These are phyloP conservation scores for Rhopalosiphum padi DNA, from an alignment of 1,140 invertebrate species.

Conservation along the genomic window DNA sequence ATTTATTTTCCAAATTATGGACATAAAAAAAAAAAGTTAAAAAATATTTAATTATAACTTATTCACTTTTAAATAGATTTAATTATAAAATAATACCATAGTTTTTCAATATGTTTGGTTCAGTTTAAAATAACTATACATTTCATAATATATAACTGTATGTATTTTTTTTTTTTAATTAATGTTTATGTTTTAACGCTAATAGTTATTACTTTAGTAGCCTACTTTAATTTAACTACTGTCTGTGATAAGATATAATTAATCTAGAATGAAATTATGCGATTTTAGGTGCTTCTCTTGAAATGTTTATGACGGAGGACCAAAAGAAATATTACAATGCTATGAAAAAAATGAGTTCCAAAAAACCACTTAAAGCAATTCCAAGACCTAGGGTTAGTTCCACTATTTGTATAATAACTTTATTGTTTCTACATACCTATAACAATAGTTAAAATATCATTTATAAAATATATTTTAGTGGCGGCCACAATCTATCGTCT, in stretches of 20 bases:
- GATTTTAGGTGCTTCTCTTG: slow-evolving; percentile 90
- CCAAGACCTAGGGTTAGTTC: slow-evolving; percentile 88
- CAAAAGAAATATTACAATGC: slow-evolving; percentile 99
- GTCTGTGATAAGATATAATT: not conserved
- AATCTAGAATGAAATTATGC: not conserved
- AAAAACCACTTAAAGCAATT: slow-evolving; percentile 97
- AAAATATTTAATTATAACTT: too few relatives aligned
- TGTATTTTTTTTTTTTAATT: too few relatives aligned
- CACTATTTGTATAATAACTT: not conserved
- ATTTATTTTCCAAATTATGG: not conserved
- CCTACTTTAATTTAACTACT: not conserved
- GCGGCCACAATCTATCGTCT: slow-evolving; percentile 93
- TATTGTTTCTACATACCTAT: not conserved
- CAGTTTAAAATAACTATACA: too few relatives aligned
- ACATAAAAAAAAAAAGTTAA: not conserved
- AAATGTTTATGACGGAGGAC: slow-evolving; percentile 99
- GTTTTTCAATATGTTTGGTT: too few relatives aligned
- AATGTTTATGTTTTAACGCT: too few relatives aligned
- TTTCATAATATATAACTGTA: too few relatives aligned
- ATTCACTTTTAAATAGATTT: too few relatives aligned
- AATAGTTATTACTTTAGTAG: not conserved
- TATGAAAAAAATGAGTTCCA: slow-evolving; percentile 99
- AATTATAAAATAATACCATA: too few relatives aligned
- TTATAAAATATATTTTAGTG: slow-evolving; percentile 73
- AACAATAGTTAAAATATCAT: not conserved